phyloP scores from a whole-genome alignment of 2,113 vertebrate species.

The Nothocercus nigrocapillus region DNA sequence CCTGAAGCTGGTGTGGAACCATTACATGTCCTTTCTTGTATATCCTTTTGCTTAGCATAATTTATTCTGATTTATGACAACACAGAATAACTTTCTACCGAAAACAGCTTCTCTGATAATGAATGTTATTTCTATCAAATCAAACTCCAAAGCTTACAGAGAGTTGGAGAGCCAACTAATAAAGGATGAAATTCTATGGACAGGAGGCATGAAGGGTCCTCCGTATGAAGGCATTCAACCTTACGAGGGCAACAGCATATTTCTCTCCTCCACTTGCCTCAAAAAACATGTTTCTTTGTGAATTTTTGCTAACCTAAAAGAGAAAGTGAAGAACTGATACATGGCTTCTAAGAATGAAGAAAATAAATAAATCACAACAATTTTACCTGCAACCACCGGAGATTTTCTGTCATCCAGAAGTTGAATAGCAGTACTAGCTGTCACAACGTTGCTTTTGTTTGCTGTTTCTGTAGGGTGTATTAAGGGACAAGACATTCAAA shows the following conservation, averaged over 20 bases:
- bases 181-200: background rate
- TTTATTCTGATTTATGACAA: background rate
- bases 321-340: background rate
- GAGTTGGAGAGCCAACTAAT: background rate
- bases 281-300: background rate
- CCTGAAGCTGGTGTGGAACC: background rate
- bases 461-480: constrained; percentile 78
- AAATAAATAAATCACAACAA: background rate
- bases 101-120: background rate
- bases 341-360: background rate
- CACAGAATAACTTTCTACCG: background rate
- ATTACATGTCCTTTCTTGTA: background rate
- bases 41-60: background rate
- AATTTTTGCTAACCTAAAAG: background rate
- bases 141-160: background rate
- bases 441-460: constrained; percentile 94
- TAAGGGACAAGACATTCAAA: background rate
- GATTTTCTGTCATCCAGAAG: constrained; percentile 97
- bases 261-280: background rate
- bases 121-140: background rate
- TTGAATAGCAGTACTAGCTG: constrained; percentile 95
- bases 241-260: background rate
- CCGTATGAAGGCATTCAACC: background rate
- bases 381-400: constrained; percentile 94
- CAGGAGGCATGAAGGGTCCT: background rate